These are phyloP conservation scores for Sycophaga agraensis DNA, from an alignment of 1,140 invertebrate genomes.

Conservation along the genomic window DNA sequence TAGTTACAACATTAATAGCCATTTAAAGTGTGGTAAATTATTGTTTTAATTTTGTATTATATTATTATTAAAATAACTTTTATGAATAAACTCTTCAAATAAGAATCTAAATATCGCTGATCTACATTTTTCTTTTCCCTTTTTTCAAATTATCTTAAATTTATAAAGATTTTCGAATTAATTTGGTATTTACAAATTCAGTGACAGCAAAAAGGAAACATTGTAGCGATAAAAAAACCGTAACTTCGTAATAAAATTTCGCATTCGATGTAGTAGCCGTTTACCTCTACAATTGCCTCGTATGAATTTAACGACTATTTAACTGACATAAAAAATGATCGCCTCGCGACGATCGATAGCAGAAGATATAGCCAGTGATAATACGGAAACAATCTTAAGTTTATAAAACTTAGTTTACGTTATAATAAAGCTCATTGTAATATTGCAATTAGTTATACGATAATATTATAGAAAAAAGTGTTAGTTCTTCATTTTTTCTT, in stretches of 20 bases:
- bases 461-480: too few relatives aligned
- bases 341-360: too few relatives aligned
- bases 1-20: background rate
- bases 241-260: constrained; percentile 16
- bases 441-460: too few relatives aligned
- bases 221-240: constrained; percentile 15
- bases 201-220: constrained; percentile 19
- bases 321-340: constrained; percentile 18
- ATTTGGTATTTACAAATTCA: constrained; percentile 3
- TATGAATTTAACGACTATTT: constrained; percentile 25
- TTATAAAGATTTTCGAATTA: background rate
- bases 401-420: too few relatives aligned
- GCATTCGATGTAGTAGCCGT: constrained; percentile 10
- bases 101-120: background rate
- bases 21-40: background rate
- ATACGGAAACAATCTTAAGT: too few relatives aligned
- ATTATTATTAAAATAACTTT: background rate
- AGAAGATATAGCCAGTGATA: too few relatives aligned
- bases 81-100: background rate
- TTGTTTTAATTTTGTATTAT: background rate
- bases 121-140: too few relatives aligned
- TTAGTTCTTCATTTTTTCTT: too few relatives aligned
- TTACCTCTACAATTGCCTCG: constrained; percentile 14
- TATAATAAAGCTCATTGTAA: too few relatives aligned
- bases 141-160: too few relatives aligned